phyloP scores from a whole-genome alignment of 2,113 vertebrate genomes.

The Semnornis frantzii region DNA sequence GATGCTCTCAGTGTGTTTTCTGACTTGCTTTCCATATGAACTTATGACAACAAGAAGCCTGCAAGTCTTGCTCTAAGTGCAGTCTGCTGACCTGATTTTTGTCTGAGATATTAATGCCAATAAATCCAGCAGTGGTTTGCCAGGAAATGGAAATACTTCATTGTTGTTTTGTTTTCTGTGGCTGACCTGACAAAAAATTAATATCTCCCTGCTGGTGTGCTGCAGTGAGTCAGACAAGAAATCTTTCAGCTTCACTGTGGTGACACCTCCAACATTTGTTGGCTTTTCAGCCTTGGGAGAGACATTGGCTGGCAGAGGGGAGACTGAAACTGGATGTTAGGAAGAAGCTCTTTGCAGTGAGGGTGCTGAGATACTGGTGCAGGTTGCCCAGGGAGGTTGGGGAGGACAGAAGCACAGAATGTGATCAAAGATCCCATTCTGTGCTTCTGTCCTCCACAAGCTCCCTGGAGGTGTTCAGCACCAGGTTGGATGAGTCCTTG shows the following conservation, averaged over 20 bases:
- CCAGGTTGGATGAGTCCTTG: no score
- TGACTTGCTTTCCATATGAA: background rate
- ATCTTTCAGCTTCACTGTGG: slow-evolving; percentile 29
- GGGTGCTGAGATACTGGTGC: no score
- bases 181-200: slow-evolving; percentile 60
- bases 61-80: background rate
- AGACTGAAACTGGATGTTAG: no score
- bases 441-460: no score
- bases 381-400: no score
- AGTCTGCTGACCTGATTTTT: slow-evolving; percentile 28
- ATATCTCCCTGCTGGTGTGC: slow-evolving; percentile 28
- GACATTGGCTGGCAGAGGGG: background rate
- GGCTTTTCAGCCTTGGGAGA: slow-evolving; percentile 27
- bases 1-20: slow-evolving; percentile 8
- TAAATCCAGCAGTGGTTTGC: slow-evolving; percentile 61
- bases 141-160: slow-evolving; percentile 50
- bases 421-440: no score
- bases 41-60: slow-evolving; percentile 24
- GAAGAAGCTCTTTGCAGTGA: no score
- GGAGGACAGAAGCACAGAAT: no score
- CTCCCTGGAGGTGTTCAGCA: no score
- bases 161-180: slow-evolving; percentile 51
- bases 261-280: slow-evolving; percentile 40
- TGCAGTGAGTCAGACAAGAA: slow-evolving; percentile 19
- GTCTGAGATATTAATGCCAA: slow-evolving; percentile 33